phyloP scores from a whole-genome alignment of 1,140 invertebrate species.

The Drosophila nannoptera region DNA sequence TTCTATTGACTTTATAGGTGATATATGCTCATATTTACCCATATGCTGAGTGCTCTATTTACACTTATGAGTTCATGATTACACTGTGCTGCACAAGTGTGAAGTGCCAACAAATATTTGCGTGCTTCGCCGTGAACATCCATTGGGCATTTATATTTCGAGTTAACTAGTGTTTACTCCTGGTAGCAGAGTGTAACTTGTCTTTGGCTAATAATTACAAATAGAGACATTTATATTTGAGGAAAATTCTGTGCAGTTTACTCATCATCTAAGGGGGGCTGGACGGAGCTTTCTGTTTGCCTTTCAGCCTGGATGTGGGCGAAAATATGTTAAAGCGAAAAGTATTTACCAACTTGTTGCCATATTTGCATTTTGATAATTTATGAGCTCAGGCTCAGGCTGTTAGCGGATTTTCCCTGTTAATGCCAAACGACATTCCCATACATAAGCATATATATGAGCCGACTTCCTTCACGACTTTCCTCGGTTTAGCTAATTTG shows the following conservation, averaged over 20 bases:
- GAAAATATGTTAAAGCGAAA: neutral
- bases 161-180: too few relatives aligned
- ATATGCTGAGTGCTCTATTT: constrained; percentile 4
- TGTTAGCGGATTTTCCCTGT: constrained; percentile 46
- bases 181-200: neutral
- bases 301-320: constrained; percentile 9
- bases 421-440: constrained; percentile 5
- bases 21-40: constrained; percentile 17
- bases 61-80: constrained; percentile 2
- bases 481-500: constrained; percentile 3
- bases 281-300: constrained; percentile 13
- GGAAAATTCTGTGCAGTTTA: neutral
- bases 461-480: neutral
- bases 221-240: neutral
- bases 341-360: constrained; percentile 25
- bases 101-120: neutral
- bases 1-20: constrained; percentile 30
- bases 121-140: too few relatives aligned
- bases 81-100: constrained; percentile 2
- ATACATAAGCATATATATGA: neutral
- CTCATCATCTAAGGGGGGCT: neutral
- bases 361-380: constrained; percentile 46
- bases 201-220: neutral
- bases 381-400: constrained; percentile 60
- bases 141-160: neutral